phyloP scores from a whole-genome alignment of 2,888 invertebrate genomes.

The Harpagoxenus sublaevis region DNA sequence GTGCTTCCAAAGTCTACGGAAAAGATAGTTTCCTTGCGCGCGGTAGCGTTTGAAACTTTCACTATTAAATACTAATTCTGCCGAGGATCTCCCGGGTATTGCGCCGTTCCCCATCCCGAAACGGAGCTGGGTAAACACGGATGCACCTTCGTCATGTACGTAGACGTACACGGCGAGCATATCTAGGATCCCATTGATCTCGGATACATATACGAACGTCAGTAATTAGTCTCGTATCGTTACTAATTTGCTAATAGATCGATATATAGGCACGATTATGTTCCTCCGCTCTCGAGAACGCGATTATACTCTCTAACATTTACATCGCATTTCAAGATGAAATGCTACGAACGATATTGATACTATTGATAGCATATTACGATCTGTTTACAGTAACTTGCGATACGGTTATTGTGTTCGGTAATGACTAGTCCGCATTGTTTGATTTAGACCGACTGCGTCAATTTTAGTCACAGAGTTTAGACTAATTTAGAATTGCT shows the following conservation, averaged over 20 bases:
- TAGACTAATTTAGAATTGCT: not conserved
- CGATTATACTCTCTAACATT: constrained; percentile 12
- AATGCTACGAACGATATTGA: constrained; percentile 13
- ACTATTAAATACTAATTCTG: constrained; percentile 82
- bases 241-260: constrained; percentile 79
- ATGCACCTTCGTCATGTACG: constrained; percentile 36
- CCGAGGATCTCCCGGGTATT: constrained; percentile 66
- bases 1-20: constrained; percentile 52
- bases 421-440: not conserved
- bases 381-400: not conserved
- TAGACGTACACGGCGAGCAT: constrained; percentile 43
- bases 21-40: constrained; percentile 66
- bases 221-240: constrained; percentile 79
- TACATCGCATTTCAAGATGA: constrained; percentile 5
- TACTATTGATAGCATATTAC: constrained; percentile 8
- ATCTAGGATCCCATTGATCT: constrained; percentile 76
- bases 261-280: constrained; percentile 57
- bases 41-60: constrained; percentile 74
- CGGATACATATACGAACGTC: constrained; percentile 68
- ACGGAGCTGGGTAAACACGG: constrained; percentile 62
- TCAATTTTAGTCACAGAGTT: not conserved
- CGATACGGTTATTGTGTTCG: not conserved
- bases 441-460: not conserved
- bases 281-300: constrained; percentile 21
- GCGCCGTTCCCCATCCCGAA: constrained; percentile 62